A percentile compares a stretch with the other conserved stretches of the same genome.
Evolutionary conservation across 2,113 vertebrate genomes (phyloP).

Genomic region (Onychostruthus taczanowskii): DNA sequence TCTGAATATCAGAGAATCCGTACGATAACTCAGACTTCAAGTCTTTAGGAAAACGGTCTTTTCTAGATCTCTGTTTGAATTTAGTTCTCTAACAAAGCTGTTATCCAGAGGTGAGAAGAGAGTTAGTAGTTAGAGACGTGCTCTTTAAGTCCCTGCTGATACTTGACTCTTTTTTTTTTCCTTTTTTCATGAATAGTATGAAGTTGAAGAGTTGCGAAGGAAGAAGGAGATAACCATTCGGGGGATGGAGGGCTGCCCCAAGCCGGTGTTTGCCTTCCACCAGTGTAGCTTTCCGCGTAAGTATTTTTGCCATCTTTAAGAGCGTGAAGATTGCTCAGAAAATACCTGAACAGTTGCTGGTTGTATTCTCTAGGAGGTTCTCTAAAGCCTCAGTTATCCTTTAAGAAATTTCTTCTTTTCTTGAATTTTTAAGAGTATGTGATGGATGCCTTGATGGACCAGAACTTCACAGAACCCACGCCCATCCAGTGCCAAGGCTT

Average conservation of each 20-base stretch:
- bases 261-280: constrained; percentile 86
- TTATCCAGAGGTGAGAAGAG: background rate
- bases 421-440: constrained; percentile 84
- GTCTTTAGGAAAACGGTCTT: background rate
- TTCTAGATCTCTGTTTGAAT: background rate
- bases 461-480: constrained; percentile 96
- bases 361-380: background rate
- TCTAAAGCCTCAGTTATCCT: background rate
- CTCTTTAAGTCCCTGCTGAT: background rate
- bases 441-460: constrained; percentile 91
- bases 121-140: background rate
- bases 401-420: background rate
- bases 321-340: background rate
- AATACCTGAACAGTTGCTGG: background rate
- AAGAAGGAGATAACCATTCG: constrained; percentile 94
- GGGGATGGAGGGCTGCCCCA: constrained; percentile 88
- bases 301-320: constrained; percentile 46
- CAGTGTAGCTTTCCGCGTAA: constrained; percentile 96
- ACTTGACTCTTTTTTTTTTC: background rate
- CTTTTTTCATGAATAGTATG: constrained; percentile 74
- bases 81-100: background rate
- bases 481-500: constrained; percentile 97
- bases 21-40: background rate
- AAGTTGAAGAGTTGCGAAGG: constrained; percentile 87
- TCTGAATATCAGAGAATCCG: background rate